Base-by-base conservation (phyloP, 2,113 vertebrate genomes). In the Hyperoodon ampullatus region DNA sequence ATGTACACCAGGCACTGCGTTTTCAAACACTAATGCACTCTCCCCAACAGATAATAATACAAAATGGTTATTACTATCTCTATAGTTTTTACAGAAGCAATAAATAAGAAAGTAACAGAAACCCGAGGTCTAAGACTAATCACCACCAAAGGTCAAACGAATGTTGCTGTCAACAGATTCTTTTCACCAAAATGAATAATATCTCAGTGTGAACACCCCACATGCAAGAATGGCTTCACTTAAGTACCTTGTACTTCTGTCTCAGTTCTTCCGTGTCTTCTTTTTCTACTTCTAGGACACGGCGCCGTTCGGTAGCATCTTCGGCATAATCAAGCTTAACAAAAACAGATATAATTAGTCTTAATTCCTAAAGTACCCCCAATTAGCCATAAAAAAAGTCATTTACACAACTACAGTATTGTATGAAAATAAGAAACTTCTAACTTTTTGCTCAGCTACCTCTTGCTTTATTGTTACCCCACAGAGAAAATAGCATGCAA, bases 211-310 rank as follows among this genome's bases (percentile, higher is more conserved):
- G 75, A 1, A 0, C 19, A 42, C 39, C 8, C 12, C n/a, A 33
- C 2, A 21, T 9, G 24, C 1, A 91, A 24, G 11, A 88, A 39
- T 12, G 35, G 4, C 23, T 94, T 86, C 2, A 5, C 65, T 92
- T 83, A 82, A 44, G 75, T 96, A 99, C 99, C 99, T 99, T 99
- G 98, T 99, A 99, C 94, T 99, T 99, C 97, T 99, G 99, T 90
- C 99, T 99, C 77, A 99, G 98, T 98, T 99, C 99, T 97, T 99
- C 99, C 0, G 99, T 99, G 98, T 99, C 99, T 98, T 99, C 99
- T 93, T 99, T 99, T 98, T 99, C 99, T 97, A 99, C 99, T 98
- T 99, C 99, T 96, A 99, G 98, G 75, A 99, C 99, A 95, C 99
- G 99, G 89, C 99, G 99, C 98, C 99, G 99, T 98, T 99, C 99